Evolutionary conservation across 92 coral and sea anemone species (phyloP), one percentile per base, ranked within the genome.

Genomic region (Scolanthus callimorphus): DNA sequence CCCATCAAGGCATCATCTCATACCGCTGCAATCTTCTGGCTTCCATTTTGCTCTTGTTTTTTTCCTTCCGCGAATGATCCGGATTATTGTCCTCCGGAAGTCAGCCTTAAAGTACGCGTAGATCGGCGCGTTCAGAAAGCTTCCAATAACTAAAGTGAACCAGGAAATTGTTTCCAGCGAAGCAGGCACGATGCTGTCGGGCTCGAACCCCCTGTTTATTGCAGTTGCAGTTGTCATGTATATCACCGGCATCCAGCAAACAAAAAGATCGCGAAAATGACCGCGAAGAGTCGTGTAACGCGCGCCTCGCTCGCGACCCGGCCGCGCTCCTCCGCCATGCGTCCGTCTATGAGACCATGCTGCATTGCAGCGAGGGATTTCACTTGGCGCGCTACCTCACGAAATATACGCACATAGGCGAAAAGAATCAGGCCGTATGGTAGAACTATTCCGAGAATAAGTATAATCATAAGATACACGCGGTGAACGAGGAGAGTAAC

Each of bases 41-140:
- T 51, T 68, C 75, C 75, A 68, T 0, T 63, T 46, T 1, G 75
- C 59, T 29, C 75, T 56, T 1, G 75, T 41, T 4, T 61, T 50
- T 41, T 68, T 68, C 46, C 58, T 44, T 15, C 75, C 64, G 56
- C 55, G 45, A 17, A 68, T 22, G 56, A 68, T 68, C 25, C 75
- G 75, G 24, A 23, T 29, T 31, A 86, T 46, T 11, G 90, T 83
- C 37, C 59, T 67, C 27, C 90, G 62, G 45, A 86, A 86, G 79
- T 86, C 95, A 11, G 75, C 76, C 73, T 86, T 86, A 39, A 82
- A 74, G 49, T 80, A 77, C 11, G 95, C 95, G 31, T 86, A 86
- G 17, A 86, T 69, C 1, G 89, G 85, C 1, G 95, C 95, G 51
- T 86, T 86, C 37, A 78, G 57, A 8, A 82, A 68, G 17, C 68